phyloP scores from a whole-genome alignment of 2,888 invertebrate genomes.

The Lycocerus yunnanus region DNA sequence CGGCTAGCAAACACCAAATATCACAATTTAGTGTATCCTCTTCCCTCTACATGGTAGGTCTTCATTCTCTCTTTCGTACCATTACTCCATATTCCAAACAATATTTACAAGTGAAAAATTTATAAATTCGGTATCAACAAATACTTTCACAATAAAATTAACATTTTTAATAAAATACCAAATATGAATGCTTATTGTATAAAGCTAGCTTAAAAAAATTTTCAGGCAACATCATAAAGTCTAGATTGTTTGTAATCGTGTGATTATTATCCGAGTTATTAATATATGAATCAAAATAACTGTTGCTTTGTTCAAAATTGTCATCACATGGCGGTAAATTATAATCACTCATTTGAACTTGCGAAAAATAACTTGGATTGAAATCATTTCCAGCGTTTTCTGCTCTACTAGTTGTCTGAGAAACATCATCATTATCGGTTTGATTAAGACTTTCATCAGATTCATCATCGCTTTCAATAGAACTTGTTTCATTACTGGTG shows the following conservation, averaged over 20 bases:
- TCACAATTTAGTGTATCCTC: too few relatives aligned
- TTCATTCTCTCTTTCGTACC: too few relatives aligned
- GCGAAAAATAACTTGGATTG: not conserved
- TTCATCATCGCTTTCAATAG: conserved; percentile 21
- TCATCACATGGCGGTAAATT: not conserved
- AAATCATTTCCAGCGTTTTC: not conserved
- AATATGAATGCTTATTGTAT: not conserved
- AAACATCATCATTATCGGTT: not conserved
- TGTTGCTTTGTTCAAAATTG: not conserved
- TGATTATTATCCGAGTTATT: not conserved
- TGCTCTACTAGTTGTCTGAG: not conserved
- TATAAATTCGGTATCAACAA: too few relatives aligned
- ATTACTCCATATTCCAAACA: too few relatives aligned
- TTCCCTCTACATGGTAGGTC: too few relatives aligned
- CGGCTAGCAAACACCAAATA: too few relatives aligned
- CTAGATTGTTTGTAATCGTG: not conserved
- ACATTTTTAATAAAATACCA: not conserved
- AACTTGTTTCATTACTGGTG: conserved; percentile 28
- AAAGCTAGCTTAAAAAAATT: not conserved
- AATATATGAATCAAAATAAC: not conserved
- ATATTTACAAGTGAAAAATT: too few relatives aligned
- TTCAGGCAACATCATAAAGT: not conserved
- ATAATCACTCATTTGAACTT: not conserved
- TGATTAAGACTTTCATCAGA: not conserved
- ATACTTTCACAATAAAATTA: not conserved